A percentile compares a stretch with the other conserved stretches of the same genome.
phyloP scores from a whole-genome alignment of 2,797 vertebrate species.

The Taeniopygia guttata region DNA sequence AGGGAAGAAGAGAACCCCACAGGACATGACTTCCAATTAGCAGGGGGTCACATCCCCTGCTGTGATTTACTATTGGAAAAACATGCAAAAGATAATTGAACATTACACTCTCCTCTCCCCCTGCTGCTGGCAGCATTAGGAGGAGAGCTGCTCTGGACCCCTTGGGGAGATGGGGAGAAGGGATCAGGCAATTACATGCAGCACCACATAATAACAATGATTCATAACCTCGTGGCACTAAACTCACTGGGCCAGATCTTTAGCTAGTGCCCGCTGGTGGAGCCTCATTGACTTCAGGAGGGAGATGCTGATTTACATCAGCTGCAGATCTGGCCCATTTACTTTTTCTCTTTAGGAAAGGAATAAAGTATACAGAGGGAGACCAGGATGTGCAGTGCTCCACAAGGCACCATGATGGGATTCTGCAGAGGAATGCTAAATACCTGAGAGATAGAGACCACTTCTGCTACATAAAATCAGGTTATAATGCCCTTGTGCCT shows the following conservation, averaged over 20 bases:
- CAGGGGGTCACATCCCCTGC: conserved; percentile 50
- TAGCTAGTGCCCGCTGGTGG: conserved; percentile 41
- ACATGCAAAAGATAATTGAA: conserved; percentile 65
- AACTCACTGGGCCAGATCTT: conserved; percentile 60
- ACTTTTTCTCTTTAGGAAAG: conserved; percentile 44
- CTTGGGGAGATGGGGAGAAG: conserved; percentile 23
- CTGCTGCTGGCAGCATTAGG: conserved; percentile 14
- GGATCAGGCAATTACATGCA: conserved; percentile 32
- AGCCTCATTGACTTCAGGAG: conserved; percentile 30
- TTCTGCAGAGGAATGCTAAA: conserved; percentile 27
- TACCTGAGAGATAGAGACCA: not conserved
- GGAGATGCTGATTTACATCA: conserved; percentile 39
- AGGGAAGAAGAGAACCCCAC: conserved; percentile 21
- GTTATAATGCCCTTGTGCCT: not conserved
- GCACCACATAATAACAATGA: conserved; percentile 40
- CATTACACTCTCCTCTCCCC: conserved; percentile 40
- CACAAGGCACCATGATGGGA: not conserved
- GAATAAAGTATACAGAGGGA: conserved; percentile 8
- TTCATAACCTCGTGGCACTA: conserved; percentile 47
- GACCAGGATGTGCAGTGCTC: not conserved
- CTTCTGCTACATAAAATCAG: not conserved
- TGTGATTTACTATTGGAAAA: conserved; percentile 56
- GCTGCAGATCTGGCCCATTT: conserved; percentile 46
- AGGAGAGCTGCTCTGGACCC: not conserved
- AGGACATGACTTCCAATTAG: conserved; percentile 67